A percentile compares a stretch with the other conserved stretches of the same genome.
These are phyloP conservation scores for Melitaea athalia DNA, from an alignment of 2,888 invertebrate genomes.

Conservation along the genomic window DNA sequence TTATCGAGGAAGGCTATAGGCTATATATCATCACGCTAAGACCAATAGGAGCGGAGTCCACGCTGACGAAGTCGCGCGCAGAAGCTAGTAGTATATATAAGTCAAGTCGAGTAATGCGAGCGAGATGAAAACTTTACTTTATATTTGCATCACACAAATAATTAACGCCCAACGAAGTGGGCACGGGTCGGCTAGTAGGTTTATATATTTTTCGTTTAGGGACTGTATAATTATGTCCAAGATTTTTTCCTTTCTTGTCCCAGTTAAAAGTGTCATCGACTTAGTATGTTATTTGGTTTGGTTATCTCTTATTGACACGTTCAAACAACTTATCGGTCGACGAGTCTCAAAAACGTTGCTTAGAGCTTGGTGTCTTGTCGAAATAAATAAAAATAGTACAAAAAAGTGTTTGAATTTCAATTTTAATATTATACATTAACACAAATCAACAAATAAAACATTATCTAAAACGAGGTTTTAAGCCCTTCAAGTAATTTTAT, in stretches of 20 bases:
- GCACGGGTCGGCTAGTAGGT: too few species aligned
- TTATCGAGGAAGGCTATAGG: too few species aligned
- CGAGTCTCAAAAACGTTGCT: slow-evolving; percentile 54
- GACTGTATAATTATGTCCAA: slow-evolving; percentile 18
- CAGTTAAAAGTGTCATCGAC: slow-evolving; percentile 66
- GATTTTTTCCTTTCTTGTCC: slow-evolving; percentile 44
- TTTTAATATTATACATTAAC: not conserved
- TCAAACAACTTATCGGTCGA: slow-evolving; percentile 75
- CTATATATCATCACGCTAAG: too few species aligned
- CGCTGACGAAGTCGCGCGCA: too few species aligned
- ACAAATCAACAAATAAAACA: not conserved
- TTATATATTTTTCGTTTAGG: slow-evolving; percentile 8
- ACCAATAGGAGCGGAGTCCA: too few species aligned
- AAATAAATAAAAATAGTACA: slow-evolving; percentile 2
- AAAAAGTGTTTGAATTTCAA: slow-evolving; percentile 1
- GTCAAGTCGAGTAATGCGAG: too few species aligned
- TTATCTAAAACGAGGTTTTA: not conserved
- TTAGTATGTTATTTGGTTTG: slow-evolving; percentile 64
- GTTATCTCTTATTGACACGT: slow-evolving; percentile 77
- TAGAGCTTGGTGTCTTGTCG: slow-evolving; percentile 16
- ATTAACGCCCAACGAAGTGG: too few species aligned
- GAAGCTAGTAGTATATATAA: too few species aligned
- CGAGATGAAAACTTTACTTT: too few species aligned
- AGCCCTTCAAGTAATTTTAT: too few species aligned
- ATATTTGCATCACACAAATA: too few species aligned